Evolutionary conservation across 1,140 invertebrate species (phyloP).

Genomic region (Parasteatoda tepidariorum): DNA sequence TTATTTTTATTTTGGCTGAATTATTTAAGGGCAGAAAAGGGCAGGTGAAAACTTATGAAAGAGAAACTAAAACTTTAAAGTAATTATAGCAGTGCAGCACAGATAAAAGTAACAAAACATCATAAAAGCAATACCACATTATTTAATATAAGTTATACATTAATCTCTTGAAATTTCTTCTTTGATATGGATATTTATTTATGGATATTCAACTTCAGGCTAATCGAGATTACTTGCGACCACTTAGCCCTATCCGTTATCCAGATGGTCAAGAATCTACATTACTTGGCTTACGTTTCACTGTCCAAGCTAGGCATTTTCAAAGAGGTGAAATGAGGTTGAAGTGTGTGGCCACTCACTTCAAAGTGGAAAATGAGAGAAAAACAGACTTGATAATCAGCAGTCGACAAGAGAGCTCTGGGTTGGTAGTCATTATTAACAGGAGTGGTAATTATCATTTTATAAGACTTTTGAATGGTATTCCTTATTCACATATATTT

Average conservation of each 20-base stretch:
- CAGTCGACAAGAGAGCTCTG: conserved; percentile 74
- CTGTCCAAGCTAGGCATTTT: conserved; percentile 62
- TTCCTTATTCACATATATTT: background rate
- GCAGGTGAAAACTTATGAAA: too few species aligned
- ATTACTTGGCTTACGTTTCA: conserved; percentile 39
- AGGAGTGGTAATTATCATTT: conserved; percentile 20
- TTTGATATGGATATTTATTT: too few species aligned
- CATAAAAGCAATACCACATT: too few species aligned
- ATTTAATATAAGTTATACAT: too few species aligned
- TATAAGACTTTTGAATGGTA: background rate
- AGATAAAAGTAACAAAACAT: too few species aligned
- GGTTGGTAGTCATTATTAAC: conserved; percentile 22
- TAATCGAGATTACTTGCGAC: conserved; percentile 27
- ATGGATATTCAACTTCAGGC: too few species aligned
- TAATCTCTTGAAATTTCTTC: too few species aligned
- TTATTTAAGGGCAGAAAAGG: too few species aligned
- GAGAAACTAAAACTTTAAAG: too few species aligned
- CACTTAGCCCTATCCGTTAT: conserved; percentile 13
- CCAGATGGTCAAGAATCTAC: conserved; percentile 51
- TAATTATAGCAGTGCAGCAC: too few species aligned
- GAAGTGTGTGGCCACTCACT: conserved; percentile 68
- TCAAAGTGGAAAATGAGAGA: conserved; percentile 82
- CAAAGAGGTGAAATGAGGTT: conserved; percentile 64
- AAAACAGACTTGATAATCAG: conserved; percentile 86
- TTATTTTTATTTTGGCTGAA: too few species aligned